Base-by-base conservation (phyloP, 2,888 invertebrate species). In the Argyra leucocephala region DNA sequence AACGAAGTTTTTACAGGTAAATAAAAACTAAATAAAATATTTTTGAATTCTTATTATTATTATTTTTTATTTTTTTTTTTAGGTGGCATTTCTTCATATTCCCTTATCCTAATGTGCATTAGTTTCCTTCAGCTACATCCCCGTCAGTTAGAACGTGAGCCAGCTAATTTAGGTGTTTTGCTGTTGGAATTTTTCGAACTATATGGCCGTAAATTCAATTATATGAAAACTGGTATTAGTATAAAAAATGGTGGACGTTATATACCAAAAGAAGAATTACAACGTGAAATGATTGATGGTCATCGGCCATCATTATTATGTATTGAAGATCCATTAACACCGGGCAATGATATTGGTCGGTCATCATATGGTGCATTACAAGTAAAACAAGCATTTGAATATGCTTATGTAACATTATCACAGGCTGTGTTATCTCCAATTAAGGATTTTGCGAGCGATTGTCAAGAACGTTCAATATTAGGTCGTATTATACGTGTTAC, bases 81-180 rank as follows among this genome's bases (percentile, higher is more conserved):
- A 70, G 80, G 99, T 70, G 99, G 99, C 79, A 96, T 99, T 80
- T 96, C 96, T 72, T 98, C 97, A 68, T 99, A 99, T 83, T 95
- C 96, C 76, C 87, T 99, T 73, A 97, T 98, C 79, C 88, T 99
- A 71, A 94, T 99, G 91, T 93, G 95, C 78, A 94, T 98, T 81
- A 96, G 95, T 83, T 99, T 98, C 82, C 85, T 99, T 71, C 87
- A 94, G 84, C 82, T 94, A 76, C 96, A 96, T 83, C 93, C 93
- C 67, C 84, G 94, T 69, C 88, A 88, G 69, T 90, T 93, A 77
- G 84, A 88, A 64, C 84, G 85, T 58, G 84, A 85, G 71, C 76
- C 74, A 69, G 83, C 85, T 73, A 98, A 98, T 83, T 84, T 98
- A 69, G 99, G 97, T 66, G 94, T 96, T 69, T 82, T 97, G 73